These are phyloP conservation scores for Neodiprion fabricii DNA, from an alignment of 1,140 invertebrate genomes.

Conservation along the genomic window DNA sequence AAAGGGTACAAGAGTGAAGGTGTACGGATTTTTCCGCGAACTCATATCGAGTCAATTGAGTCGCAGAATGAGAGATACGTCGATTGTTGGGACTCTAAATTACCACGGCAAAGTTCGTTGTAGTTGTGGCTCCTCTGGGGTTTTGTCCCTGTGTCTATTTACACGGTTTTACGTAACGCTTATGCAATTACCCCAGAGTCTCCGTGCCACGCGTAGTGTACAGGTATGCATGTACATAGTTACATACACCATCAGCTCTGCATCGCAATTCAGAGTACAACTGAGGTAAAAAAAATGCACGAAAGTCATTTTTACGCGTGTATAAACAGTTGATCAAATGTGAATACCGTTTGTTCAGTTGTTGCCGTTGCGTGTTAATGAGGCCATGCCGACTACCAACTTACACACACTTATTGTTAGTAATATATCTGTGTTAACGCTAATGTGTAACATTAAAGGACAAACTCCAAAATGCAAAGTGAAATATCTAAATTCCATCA, in stretches of 20 bases:
- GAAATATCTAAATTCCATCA: too few relatives aligned
- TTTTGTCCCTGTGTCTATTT: slow-evolving; percentile 4
- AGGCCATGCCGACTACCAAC: not conserved
- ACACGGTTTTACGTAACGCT: not conserved
- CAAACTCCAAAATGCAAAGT: too few relatives aligned
- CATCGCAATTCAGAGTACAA: not conserved
- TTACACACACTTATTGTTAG: too few relatives aligned
- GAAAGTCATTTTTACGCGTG: not conserved
- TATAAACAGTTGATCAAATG: not conserved
- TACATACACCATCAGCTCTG: not conserved
- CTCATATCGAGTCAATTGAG: not conserved
- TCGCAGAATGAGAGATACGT: not conserved
- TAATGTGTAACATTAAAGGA: too few relatives aligned
- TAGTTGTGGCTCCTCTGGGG: not conserved
- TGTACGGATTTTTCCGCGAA: not conserved
- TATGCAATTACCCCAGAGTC: not conserved
- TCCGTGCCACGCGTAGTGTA: not conserved
- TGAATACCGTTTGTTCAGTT: not conserved
- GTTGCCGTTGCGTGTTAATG: not conserved
- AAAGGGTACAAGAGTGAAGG: too few relatives aligned
- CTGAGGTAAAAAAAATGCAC: not conserved
- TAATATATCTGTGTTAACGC: too few relatives aligned
- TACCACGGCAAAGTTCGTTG: not conserved
- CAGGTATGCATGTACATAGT: not conserved
- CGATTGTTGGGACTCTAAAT: not conserved